Percentiles rank a stretch among this genome's conserved stretches.
These are phyloP conservation scores for Erpornis zantholeuca DNA, from an alignment of 2,113 vertebrate species.

Conservation along the genomic window DNA sequence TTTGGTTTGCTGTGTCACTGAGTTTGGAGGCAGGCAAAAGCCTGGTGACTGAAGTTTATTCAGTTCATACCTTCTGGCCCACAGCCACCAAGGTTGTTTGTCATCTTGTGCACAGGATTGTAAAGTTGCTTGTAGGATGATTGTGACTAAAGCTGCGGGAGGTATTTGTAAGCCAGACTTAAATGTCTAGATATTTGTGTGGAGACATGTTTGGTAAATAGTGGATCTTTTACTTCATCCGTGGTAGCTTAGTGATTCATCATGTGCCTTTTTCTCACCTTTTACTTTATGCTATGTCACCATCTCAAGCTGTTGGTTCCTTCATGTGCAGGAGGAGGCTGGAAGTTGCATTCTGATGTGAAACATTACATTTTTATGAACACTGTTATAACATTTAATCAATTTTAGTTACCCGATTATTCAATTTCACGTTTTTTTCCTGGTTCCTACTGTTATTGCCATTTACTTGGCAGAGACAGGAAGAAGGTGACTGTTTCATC, in stretches of 20 bases:
- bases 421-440: neutral
- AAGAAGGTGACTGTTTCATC: neutral
- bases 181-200: neutral
- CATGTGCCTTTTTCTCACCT: neutral
- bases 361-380: neutral
- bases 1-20: neutral
- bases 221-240: neutral
- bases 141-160: neutral
- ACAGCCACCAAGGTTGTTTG: neutral
- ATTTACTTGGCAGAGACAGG: neutral
- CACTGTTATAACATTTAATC: neutral
- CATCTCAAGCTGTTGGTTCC: neutral
- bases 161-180: neutral
- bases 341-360: neutral
- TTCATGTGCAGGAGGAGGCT: neutral
- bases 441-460: neutral
- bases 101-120: neutral
- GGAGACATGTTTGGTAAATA: neutral
- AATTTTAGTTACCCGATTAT: neutral
- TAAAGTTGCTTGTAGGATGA: neutral
- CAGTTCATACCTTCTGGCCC: neutral
- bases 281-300: neutral
- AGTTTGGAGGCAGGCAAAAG: neutral
- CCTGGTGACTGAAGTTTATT: neutral
- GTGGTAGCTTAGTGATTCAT: neutral